These are phyloP conservation scores for Lepidocyrtinus sp. DNA, from an alignment of 2,888 invertebrate species.

Conservation along the genomic window DNA sequence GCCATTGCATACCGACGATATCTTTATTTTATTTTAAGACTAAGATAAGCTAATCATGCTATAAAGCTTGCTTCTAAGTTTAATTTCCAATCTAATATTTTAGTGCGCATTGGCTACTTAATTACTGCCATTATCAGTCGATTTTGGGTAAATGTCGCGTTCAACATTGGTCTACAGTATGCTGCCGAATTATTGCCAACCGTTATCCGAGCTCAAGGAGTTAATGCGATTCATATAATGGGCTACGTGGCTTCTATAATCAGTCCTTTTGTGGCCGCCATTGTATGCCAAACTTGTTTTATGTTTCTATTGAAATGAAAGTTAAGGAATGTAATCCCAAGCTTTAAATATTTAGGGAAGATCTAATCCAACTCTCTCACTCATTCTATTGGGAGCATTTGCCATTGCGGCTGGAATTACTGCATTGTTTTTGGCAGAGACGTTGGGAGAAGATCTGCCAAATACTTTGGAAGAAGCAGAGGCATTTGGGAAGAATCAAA, in stretches of 20 bases:
- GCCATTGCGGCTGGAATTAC: conserved; percentile 83
- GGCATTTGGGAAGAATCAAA: conserved; percentile 85
- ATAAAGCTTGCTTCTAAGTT: conserved; percentile 2
- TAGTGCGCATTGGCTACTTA: conserved; percentile 54
- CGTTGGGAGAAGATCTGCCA: conserved; percentile 87
- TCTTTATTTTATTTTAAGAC: no score
- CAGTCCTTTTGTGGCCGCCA: conserved; percentile 85
- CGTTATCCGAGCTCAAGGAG: conserved; percentile 78
- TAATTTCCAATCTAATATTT: conserved; percentile 2
- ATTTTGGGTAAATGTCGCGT: conserved; percentile 90
- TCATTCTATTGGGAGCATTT: conserved; percentile 83
- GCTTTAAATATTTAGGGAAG: conserved; percentile 76
- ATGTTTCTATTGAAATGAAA: background rate
- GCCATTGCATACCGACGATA: no score
- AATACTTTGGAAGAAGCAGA: conserved; percentile 90
- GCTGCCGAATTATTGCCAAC: conserved; percentile 91
- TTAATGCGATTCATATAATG: conserved; percentile 70
- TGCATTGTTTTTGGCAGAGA: conserved; percentile 88
- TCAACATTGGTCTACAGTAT: conserved; percentile 91
- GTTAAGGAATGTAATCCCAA: background rate
- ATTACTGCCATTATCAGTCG: conserved; percentile 84
- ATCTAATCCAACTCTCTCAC: conserved; percentile 81
- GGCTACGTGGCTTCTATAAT: conserved; percentile 71
- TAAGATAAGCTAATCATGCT: background rate
- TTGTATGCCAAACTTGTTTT: conserved; percentile 75